phyloP scores from a whole-genome alignment of 35 echinoderm and acorn worm genomes.

The Strongylocentrotus purpuratus region DNA sequence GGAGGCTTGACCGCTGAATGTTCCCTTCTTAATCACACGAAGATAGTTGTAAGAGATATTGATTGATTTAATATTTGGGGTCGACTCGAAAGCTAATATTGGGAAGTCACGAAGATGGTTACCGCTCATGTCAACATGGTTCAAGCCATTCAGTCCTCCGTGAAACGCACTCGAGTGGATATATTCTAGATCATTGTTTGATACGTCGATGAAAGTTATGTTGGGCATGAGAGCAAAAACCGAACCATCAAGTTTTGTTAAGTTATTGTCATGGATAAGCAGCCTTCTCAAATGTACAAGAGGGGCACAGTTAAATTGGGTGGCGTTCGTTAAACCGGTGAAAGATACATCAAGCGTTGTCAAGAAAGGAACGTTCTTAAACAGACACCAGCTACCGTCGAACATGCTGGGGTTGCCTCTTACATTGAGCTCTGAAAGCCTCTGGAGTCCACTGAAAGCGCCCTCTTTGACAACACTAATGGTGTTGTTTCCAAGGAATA shows the following conservation, averaged over 20 bases:
- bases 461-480: neutral
- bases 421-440: neutral
- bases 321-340: neutral
- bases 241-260: neutral
- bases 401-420: neutral
- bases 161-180: neutral
- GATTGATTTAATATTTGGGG: neutral
- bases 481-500: conserved; percentile 28
- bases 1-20: conserved; percentile 22
- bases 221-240: neutral
- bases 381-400: neutral
- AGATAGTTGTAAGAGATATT: conserved; percentile 36
- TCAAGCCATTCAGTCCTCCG: neutral
- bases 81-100: neutral
- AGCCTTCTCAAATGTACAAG: neutral
- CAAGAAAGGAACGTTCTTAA: neutral
- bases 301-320: neutral
- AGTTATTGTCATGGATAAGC: neutral
- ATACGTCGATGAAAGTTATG: neutral
- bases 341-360: neutral
- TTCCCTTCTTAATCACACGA: neutral
- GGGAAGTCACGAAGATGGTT: neutral
- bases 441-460: neutral
- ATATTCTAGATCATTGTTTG: neutral
- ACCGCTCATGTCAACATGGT: neutral